Percentiles rank a stretch among this genome's conserved stretches.
Conservation (phyloP, 92 coral and sea anemone genomes). For the Desmophyllum pertusum region DNA sequence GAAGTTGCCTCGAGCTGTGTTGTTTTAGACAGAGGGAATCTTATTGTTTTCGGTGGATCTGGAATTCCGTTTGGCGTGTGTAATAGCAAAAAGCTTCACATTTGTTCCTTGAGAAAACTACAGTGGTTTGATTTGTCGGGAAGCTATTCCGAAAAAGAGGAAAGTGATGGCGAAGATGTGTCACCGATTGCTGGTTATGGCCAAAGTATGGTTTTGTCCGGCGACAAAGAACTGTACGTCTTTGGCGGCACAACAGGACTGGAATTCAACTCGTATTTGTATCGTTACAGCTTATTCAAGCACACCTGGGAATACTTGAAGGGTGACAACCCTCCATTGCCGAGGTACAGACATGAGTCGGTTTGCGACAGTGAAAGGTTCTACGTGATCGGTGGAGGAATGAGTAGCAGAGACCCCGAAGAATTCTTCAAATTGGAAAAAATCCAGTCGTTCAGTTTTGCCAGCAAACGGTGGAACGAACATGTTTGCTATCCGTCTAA, state of each 20-base stretch:
- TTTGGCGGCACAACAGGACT: constrained; percentile 96
- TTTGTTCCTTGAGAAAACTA: constrained; percentile 62
- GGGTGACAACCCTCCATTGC: constrained; percentile 57
- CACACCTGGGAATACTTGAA: constrained; percentile 74
- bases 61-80: constrained; percentile 94
- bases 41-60: constrained; percentile 95
- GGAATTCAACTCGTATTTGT: constrained; percentile 74
- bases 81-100: constrained; percentile 83
- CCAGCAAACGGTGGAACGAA: constrained; percentile 61
- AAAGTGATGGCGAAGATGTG: constrained; percentile 26
- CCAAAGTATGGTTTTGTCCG: constrained; percentile 86
- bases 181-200: constrained; percentile 93
- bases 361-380: constrained; percentile 75
- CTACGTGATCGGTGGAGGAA: constrained; percentile 91
- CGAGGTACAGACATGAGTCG: constrained; percentile 95
- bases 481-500: constrained; percentile 64
- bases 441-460: constrained; percentile 72
- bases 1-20: constrained; percentile 93
- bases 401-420: constrained; percentile 71
- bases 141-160: constrained; percentile 39
- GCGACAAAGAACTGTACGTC: constrained; percentile 82
- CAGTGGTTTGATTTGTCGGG: constrained; percentile 66
- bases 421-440: constrained; percentile 70
- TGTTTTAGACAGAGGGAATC: constrained; percentile 67
- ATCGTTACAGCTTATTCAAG: constrained; percentile 63